Evolutionary conservation across 2,888 invertebrate species (phyloP), one percentile per base, ranked within the genome.

Genomic region (Rhingia rostrata): DNA sequence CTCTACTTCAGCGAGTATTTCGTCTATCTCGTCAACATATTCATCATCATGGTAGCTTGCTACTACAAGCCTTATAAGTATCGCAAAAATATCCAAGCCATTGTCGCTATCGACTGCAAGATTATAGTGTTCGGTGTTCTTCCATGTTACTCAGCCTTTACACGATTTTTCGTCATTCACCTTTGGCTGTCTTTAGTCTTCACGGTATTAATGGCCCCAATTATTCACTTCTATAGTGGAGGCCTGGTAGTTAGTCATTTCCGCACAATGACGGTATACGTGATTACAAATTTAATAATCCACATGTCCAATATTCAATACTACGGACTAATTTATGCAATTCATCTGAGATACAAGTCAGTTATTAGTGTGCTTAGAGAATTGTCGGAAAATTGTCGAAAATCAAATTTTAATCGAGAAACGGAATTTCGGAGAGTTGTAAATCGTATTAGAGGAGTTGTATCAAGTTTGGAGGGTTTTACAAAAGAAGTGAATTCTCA

Each of bases 221-320:
- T 86, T 6, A 72, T 74, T 10, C 88, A 85, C 43, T 87, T 73
- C 45, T 86, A 86, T 41, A 79, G 58, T 14, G 14, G 63, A 5
- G 45, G 33, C 10, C 10, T 45, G 32, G 12, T 72, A 0, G 0
- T 77, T 1, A 51, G 58, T 9, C 70, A 74, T 9, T 4, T 86
- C 3, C 75, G 86, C 6, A 72, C 61, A 35, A 61, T 74, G 22
- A 66, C 60, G 5, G 86, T 87, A 10, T 87, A 87, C 53, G 9
- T 86, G 2, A 4, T 87, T 32, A 88, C 88, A 0, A 88, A 88
- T 60, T 33, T 87, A 3, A 86, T 88, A 30, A 81, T 88, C 10
- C 72, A 87, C 12, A 61, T 87, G 0, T 88, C 88, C 4, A 69
- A 88, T 39, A 35, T 77, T 6, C 88, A 88, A 35, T 88, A 88